Base-by-base conservation (phyloP, 2,797 vertebrate species). In the Euphonia xanthogaster region DNA sequence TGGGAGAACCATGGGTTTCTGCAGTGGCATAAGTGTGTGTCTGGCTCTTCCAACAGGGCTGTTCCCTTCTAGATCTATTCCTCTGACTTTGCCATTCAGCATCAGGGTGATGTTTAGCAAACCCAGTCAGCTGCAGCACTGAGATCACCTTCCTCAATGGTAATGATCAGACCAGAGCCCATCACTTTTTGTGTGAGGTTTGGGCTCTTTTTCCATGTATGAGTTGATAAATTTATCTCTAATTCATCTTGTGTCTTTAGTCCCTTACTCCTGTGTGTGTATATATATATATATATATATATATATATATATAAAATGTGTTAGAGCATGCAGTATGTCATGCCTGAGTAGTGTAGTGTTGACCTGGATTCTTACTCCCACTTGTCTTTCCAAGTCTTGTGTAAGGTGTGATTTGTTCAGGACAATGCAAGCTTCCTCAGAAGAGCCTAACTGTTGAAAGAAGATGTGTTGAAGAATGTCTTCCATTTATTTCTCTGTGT, bases 201-300 rank as follows among this genome's bases (percentile, higher is more conserved):
- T 22, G 33, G 71, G 45, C 77, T 60, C 10, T 10, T 86, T 90
- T 67, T 67, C n/a, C 17, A 4, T 50, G 8, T 60, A 10, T 24
- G 14, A 55, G 13, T 40, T 73, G 65, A 71, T 74, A 61, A 67
- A 57, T 93, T 24, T 57, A 60, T 71, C 65, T n/a, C 7, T 86
- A 77, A 83, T 71, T 14, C 67, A 35, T 73, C n/a, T 35, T 13
- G 19, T 76, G 30, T 82, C 31, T 62, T 75, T 55, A 55, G 37
- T 40, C 40, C 28, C 18, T 79, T 17, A 21, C 16, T 61, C n/a
- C 21, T 85, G 6, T 45, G 3, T 54, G 18, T 53, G 2, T n/a
- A 2, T 53, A 2, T 30, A 5, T 53, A 6, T 31, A 13, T 21
- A 21, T 27, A 0, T 16, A 7, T 4, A 39, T 7, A 3, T 22